phyloP scores from a whole-genome alignment of 2,888 invertebrate species.

The Sminthurinus aureus region DNA sequence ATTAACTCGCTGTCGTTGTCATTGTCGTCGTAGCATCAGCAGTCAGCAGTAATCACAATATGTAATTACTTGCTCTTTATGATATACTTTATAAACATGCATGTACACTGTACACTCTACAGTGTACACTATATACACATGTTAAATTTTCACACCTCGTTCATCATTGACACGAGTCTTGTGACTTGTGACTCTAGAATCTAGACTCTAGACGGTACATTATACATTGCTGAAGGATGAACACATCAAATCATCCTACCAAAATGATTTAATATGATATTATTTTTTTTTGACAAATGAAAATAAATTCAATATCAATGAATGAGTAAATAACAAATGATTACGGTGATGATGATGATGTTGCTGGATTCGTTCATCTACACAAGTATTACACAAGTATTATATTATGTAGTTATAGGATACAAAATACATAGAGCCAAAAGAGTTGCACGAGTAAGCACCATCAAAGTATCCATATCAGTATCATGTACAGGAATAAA shows the following conservation, averaged over 20 bases:
- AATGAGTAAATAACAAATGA: not conserved
- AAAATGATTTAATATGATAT: too few species aligned
- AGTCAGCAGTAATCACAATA: too few species aligned
- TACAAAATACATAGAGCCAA: not conserved
- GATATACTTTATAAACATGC: too few species aligned
- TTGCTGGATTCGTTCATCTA: too few species aligned
- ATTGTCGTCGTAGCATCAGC: not conserved
- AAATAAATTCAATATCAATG: not conserved
- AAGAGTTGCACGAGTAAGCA: not conserved
- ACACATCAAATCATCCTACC: too few species aligned
- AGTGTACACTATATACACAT: not conserved
- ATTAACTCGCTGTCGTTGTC: not conserved
- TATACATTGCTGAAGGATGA: not conserved
- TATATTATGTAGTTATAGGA: too few species aligned
- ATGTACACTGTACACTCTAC: too few species aligned
- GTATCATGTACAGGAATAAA: not conserved
- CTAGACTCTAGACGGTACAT: not conserved
- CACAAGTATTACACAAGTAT: too few species aligned
- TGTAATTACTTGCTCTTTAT: too few species aligned
- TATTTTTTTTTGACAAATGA: too few species aligned
- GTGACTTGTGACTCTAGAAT: not conserved
- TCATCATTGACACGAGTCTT: not conserved
- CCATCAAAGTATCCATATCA: not conserved
- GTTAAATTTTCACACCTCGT: not conserved
- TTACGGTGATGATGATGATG: too few species aligned